Conservation (phyloP, 2,888 invertebrate species). For the Resseliella maxima region DNA sequence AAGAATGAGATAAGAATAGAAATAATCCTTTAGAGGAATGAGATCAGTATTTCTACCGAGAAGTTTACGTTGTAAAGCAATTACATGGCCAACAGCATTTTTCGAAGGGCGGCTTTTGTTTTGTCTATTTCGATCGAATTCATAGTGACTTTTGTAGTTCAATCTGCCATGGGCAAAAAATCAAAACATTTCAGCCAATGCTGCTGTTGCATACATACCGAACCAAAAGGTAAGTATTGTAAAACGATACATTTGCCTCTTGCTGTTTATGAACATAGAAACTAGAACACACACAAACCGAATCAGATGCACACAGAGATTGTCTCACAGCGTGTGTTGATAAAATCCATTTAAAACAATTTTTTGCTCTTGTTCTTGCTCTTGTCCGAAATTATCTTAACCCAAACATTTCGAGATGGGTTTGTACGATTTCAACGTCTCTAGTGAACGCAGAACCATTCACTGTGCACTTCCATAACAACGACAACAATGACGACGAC, state of each 20-base stretch:
- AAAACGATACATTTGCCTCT: background rate
- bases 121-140: background rate
- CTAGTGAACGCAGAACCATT: conserved; percentile 31
- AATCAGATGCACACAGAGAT: background rate
- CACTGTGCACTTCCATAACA: background rate
- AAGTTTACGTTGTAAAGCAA: conserved; percentile 30
- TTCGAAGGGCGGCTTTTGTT: background rate
- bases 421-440: background rate
- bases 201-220: background rate
- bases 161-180: conserved; percentile 21
- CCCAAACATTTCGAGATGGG: conserved; percentile 25
- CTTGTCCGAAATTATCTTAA: conserved; percentile 37
- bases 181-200: background rate
- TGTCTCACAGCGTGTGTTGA: background rate
- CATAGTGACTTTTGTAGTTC: background rate
- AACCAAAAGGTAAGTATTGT: background rate
- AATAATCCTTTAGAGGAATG: too few relatives aligned
- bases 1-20: too few relatives aligned
- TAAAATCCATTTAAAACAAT: conserved; percentile 51
- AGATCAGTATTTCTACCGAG: background rate
- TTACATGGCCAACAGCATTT: background rate
- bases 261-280: background rate
- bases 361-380: too few relatives aligned
- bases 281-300: too few relatives aligned
- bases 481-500: too few relatives aligned